Evolutionary conservation across 2,113 vertebrate species (phyloP).

Genomic region (Prolemur simus): DNA sequence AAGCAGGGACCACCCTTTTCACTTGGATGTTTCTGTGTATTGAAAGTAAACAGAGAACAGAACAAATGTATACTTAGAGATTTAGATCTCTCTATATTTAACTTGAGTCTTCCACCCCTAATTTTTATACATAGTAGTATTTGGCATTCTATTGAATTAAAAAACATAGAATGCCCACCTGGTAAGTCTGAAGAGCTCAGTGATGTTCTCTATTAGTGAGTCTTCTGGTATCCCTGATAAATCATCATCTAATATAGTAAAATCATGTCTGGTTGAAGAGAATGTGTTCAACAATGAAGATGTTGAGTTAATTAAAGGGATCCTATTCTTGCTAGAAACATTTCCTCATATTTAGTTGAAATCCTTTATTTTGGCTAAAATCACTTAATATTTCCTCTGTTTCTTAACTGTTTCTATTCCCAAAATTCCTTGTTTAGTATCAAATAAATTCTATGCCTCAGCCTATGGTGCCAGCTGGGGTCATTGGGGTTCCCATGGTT

Average conservation of each 20-base stretch:
- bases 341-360: background rate
- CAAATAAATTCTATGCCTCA: background rate
- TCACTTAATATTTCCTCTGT: background rate
- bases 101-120: background rate
- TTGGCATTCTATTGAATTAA: background rate
- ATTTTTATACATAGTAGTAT: background rate
- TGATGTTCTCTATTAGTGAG: background rate
- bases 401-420: background rate
- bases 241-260: background rate
- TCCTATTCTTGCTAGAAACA: background rate
- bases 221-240: background rate
- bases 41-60: background rate
- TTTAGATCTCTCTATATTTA: background rate
- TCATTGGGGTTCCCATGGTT: background rate
- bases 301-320: background rate
- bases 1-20: background rate
- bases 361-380: background rate
- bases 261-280: background rate
- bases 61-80: background rate
- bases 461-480: background rate
- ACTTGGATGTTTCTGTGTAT: background rate
- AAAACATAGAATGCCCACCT: background rate
- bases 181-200: background rate
- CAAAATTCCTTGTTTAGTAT: background rate
- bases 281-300: background rate